Evolutionary conservation across 2,113 vertebrate genomes (phyloP).

Genomic region (Struthio camelus): DNA sequence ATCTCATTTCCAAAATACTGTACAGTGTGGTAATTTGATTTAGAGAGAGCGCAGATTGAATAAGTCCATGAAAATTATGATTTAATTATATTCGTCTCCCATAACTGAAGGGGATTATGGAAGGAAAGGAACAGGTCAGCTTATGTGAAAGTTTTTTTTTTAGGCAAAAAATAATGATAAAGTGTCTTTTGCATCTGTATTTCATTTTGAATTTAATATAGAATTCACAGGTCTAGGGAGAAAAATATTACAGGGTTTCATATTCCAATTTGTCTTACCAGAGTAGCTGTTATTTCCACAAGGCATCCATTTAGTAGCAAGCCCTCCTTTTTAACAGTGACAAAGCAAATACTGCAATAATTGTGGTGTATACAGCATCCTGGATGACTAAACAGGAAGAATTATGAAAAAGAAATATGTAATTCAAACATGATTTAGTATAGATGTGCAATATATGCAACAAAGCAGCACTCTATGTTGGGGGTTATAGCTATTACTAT

Average conservation of each 20-base stretch:
- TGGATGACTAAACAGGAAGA: not conserved
- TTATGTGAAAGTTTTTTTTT: not conserved
- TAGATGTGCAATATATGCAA: not conserved
- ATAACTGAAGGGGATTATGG: not conserved
- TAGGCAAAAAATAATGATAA: fast-evolving
- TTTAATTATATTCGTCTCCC: not conserved
- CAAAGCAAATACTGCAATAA: not conserved
- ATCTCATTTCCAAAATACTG: not conserved
- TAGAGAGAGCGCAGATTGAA: not conserved
- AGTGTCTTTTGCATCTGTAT: not conserved
- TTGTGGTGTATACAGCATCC: not conserved
- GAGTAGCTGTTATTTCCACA: not conserved
- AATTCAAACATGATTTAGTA: not conserved
- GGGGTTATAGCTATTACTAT: not conserved
- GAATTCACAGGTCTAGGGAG: not conserved
- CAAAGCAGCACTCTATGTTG: not conserved
- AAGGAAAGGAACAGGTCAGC: not conserved
- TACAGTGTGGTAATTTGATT: not conserved
- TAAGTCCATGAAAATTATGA: not conserved
- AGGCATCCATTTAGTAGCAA: not conserved
- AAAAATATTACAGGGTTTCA: not conserved
- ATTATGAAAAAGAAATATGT: not conserved
- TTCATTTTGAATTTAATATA: not conserved
- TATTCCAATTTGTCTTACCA: not conserved
- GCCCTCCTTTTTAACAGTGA: not conserved